phyloP scores from a whole-genome alignment of 2,797 vertebrate genomes.

The Rhinella marina region DNA sequence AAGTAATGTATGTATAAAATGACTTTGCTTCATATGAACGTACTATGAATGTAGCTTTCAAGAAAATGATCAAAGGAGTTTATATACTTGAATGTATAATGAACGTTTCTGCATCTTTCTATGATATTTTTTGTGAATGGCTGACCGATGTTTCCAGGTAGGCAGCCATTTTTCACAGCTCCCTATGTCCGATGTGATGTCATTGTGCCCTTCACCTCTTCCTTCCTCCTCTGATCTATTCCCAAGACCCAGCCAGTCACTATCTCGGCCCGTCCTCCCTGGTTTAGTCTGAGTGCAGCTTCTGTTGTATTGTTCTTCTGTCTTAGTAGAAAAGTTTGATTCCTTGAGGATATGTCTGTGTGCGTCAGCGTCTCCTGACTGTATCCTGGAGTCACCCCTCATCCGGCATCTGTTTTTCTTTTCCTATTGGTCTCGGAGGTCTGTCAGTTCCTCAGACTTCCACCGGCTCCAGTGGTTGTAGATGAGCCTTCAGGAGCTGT shows the following conservation, averaged over 20 bases:
- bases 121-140: too few relatives aligned
- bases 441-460: conserved; percentile 36
- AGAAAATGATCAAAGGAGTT: too few relatives aligned
- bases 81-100: too few relatives aligned
- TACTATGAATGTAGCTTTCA: too few relatives aligned
- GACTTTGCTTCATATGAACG: too few relatives aligned
- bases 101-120: too few relatives aligned
- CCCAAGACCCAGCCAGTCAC: neutral
- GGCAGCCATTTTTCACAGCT: too few relatives aligned
- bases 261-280: neutral
- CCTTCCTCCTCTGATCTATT: too few relatives aligned
- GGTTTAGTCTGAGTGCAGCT: neutral
- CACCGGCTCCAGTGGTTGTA: conserved; percentile 50
- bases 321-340: neutral
- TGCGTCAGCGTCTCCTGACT: neutral
- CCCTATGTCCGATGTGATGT: too few relatives aligned
- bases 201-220: too few relatives aligned
- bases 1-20: too few relatives aligned
- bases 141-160: too few relatives aligned
- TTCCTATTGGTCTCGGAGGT: neutral
- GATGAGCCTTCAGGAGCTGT: conserved; percentile 72
- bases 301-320: neutral
- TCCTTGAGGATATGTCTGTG: neutral
- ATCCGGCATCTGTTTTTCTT: neutral
- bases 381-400: neutral